Percentiles rank a stretch among this genome's conserved stretches.
phyloP scores from a whole-genome alignment of 2,113 vertebrate species.

The Scomber scombrus region DNA sequence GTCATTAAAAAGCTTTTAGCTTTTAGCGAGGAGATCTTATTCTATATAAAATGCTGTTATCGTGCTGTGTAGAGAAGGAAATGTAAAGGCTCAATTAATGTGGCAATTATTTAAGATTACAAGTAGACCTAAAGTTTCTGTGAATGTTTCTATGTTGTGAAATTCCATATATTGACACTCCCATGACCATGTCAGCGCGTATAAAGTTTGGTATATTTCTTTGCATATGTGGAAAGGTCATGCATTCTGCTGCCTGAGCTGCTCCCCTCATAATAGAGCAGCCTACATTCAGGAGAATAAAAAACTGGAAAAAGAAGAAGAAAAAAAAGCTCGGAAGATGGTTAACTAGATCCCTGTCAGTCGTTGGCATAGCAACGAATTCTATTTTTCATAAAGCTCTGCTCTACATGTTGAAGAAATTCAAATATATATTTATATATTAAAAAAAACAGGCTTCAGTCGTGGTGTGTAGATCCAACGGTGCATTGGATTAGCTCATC shows the following conservation, averaged over 20 bases:
- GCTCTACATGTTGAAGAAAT: slow-evolving; percentile 36
- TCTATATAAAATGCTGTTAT: too few relatives aligned
- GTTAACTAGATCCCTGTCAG: slow-evolving; percentile 46
- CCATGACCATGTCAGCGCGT: neutral
- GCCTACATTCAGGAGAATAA: neutral
- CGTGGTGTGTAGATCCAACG: neutral
- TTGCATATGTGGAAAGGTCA: slow-evolving; percentile 4
- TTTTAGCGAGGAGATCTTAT: too few relatives aligned
- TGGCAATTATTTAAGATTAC: neutral
- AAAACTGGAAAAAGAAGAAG: neutral
- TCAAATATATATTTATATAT: slow-evolving; percentile 11
- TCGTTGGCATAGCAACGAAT: slow-evolving; percentile 70
- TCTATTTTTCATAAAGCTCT: slow-evolving; percentile 55
- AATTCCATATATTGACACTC: too few relatives aligned
- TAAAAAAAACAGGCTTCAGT: neutral
- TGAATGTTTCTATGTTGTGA: neutral
- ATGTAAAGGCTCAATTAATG: too few relatives aligned
- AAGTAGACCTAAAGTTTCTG: neutral
- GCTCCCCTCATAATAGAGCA: neutral
- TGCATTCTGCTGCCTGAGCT: neutral
- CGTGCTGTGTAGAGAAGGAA: too few relatives aligned
- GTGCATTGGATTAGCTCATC: slow-evolving; percentile 14
- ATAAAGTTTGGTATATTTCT: neutral
- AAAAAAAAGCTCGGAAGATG: slow-evolving; percentile 23
- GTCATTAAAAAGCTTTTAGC: too few relatives aligned